phyloP scores from a whole-genome alignment of 2,888 invertebrate genomes.

The Pristionchus japonicus region DNA sequence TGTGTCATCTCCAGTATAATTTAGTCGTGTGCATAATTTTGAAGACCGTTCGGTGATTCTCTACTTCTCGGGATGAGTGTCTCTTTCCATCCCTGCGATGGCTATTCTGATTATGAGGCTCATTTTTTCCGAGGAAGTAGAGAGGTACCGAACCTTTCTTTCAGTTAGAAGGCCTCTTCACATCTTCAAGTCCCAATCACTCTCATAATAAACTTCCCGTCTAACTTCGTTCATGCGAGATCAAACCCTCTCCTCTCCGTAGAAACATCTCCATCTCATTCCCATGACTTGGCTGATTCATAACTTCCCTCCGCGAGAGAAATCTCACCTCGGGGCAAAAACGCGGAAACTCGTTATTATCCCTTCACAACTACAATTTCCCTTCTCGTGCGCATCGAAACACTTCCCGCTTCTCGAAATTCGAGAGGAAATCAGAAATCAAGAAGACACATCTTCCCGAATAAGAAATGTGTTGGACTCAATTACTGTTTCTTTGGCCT shows the following conservation, averaged over 20 bases:
- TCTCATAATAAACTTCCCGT: too few species aligned
- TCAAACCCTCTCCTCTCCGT: background rate
- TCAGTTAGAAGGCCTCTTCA: too few species aligned
- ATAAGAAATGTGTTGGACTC: too few species aligned
- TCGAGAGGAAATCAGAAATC: background rate
- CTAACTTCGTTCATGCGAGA: background rate
- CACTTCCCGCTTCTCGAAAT: constrained; percentile 13
- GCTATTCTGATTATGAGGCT: too few species aligned
- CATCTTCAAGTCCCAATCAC: too few species aligned
- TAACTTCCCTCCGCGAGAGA: background rate
- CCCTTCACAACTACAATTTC: constrained; percentile 7
- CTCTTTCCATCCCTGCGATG: too few species aligned
- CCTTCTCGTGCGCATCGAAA: background rate
- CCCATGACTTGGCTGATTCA: background rate
- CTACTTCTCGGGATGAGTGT: too few species aligned
- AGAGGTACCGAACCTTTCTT: too few species aligned
- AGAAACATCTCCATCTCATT: background rate
- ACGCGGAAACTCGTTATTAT: background rate
- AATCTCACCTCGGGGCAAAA: background rate
- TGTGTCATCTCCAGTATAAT: too few species aligned
- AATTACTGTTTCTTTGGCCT: background rate
- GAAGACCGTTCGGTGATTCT: too few species aligned
- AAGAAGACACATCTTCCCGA: background rate
- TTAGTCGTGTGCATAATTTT: too few species aligned
- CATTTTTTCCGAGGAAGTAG: too few species aligned